phyloP scores from a whole-genome alignment of 2,113 vertebrate species.

The Muntiacus reevesi region DNA sequence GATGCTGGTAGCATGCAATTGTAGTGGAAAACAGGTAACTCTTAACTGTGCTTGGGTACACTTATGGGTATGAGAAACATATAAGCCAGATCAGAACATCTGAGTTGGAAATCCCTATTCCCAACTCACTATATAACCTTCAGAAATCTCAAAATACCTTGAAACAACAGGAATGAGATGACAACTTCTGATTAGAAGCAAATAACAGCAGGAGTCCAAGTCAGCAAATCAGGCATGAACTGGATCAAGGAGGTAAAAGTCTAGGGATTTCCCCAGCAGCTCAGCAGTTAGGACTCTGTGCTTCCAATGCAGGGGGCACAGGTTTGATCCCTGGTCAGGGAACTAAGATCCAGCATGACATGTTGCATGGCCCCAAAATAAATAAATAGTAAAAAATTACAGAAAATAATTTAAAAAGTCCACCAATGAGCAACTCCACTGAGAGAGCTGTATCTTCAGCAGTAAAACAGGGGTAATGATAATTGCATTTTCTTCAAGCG shows the following conservation, averaged over 20 bases:
- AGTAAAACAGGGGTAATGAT: neutral
- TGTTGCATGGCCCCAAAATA: rapidly evolving
- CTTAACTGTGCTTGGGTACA: neutral
- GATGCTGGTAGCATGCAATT: neutral
- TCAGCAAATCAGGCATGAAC: neutral
- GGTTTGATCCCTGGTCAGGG: neutral
- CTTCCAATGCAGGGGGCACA: neutral
- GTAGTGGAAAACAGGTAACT: neutral
- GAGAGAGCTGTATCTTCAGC: neutral
- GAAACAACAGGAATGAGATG: neutral
- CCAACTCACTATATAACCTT: neutral
- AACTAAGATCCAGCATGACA: neutral
- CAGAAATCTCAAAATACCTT: neutral
- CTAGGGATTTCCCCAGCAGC: rapidly evolving
- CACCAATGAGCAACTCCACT: neutral
- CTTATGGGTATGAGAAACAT: neutral
- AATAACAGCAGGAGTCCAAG: neutral
- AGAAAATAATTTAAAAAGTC: neutral
- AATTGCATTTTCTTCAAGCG: neutral
- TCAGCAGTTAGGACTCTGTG: neutral
- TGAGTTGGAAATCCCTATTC: neutral
- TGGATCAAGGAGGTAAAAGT: neutral
- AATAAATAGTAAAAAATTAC: neutral
- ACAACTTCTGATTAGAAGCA: neutral
- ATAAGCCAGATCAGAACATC: neutral